A percentile compares a stretch with the other conserved stretches of the same genome.
Conservation (phyloP, 2,113 vertebrate species). For the Meriones unguiculatus region DNA sequence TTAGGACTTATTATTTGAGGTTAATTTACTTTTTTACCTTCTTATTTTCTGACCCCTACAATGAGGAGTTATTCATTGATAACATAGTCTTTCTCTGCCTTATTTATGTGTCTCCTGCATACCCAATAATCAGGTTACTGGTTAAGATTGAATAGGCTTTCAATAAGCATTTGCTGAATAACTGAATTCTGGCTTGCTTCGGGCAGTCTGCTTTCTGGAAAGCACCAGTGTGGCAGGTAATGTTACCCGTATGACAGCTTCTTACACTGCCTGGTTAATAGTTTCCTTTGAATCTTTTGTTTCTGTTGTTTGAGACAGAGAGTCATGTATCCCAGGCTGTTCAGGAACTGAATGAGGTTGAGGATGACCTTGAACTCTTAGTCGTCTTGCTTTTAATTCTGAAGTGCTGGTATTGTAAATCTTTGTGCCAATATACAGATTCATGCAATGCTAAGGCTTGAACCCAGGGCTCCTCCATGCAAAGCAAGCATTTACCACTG, state of each 20-base stretch:
- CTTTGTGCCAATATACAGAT: background rate
- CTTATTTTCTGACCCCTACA: slow-evolving; percentile 13
- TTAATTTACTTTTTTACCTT: background rate
- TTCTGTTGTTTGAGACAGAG: background rate
- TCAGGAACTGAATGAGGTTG: background rate
- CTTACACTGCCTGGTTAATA: background rate
- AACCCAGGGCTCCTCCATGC: background rate
- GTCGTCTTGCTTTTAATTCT: background rate
- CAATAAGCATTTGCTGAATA: slow-evolving; percentile 25
- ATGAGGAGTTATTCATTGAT: background rate
- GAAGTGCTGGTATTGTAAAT: background rate
- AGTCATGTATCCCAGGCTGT: background rate
- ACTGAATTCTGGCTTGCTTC: background rate
- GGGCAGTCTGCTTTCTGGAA: slow-evolving; percentile 21
- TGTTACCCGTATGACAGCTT: background rate
- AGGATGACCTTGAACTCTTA: background rate
- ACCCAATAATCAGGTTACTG: background rate
- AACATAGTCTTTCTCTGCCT: background rate
- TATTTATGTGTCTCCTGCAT: background rate
- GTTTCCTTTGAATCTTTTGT: background rate
- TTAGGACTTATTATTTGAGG: background rate
- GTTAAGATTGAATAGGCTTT: background rate
- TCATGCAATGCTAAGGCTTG: background rate
- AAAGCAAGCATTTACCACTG: background rate
- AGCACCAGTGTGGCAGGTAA: background rate